Percentiles rank a stretch among this genome's conserved stretches.
Evolutionary conservation across 2,113 vertebrate species (phyloP).

Genomic region (Upupa epops): DNA sequence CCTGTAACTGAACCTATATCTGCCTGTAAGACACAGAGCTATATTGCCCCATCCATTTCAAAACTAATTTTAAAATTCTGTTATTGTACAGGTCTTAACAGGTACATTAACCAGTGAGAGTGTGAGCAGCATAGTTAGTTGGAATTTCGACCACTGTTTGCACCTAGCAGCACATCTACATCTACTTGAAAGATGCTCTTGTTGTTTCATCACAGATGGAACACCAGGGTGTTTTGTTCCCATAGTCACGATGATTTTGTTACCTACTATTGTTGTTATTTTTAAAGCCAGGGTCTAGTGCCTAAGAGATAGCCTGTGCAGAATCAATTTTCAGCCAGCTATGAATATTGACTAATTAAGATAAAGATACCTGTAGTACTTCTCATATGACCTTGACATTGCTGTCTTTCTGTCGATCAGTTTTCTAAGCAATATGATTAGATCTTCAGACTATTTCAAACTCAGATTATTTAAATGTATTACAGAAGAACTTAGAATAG

Average conservation of each 20-base stretch:
- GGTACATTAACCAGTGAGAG: neutral
- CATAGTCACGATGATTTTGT: neutral
- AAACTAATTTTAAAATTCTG: neutral
- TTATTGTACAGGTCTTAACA: neutral
- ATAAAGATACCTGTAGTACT: neutral
- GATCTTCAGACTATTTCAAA: neutral
- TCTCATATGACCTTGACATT: neutral
- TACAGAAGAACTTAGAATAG: neutral
- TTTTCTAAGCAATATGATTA: neutral
- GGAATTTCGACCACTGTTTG: neutral
- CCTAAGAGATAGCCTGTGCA: neutral
- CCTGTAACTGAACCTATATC: neutral
- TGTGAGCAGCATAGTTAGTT: neutral
- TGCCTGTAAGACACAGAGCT: neutral
- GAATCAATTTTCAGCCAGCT: neutral
- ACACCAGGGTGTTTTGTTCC: neutral
- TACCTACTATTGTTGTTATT: neutral
- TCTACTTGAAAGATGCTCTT: neutral
- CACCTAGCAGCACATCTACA: neutral
- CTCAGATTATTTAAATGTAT: neutral
- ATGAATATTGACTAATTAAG: neutral
- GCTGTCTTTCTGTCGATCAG: neutral
- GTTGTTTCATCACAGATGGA: neutral
- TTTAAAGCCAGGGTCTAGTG: neutral
- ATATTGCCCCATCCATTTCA: neutral